Conservation (phyloP, 2,797 vertebrate genomes). For the Cyclura pinguis region DNA sequence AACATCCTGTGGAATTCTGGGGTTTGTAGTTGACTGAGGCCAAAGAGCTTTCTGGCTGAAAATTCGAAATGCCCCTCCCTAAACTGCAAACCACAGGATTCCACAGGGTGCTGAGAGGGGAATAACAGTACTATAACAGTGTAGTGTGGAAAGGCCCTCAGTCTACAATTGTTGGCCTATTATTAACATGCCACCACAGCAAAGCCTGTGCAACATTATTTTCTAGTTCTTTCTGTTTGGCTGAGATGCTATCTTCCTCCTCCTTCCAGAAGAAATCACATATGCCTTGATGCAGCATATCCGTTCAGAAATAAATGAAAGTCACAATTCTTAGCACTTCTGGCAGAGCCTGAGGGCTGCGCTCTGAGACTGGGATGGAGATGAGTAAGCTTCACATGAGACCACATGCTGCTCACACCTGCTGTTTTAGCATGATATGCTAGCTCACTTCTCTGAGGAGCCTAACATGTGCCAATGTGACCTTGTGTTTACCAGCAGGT, state of each 20-base stretch:
- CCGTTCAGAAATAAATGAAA: background rate
- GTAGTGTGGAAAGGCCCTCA: no score
- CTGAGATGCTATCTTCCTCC: background rate
- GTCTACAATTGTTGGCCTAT: background rate
- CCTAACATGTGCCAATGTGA: slow-evolving; percentile 5
- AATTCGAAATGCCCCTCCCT: no score
- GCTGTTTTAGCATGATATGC: background rate
- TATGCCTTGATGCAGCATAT: background rate
- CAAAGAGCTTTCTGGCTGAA: no score
- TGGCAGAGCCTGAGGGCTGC: background rate
- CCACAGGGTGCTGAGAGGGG: no score
- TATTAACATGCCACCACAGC: background rate
- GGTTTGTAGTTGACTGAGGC: no score
- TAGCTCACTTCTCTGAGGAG: background rate
- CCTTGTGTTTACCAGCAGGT: slow-evolving; percentile 8
- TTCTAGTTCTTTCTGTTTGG: background rate
- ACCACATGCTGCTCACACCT: slow-evolving; percentile 1
- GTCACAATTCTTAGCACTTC: background rate
- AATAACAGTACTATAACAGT: no score
- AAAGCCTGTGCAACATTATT: background rate
- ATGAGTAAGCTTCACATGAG: background rate
- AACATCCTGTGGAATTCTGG: no score
- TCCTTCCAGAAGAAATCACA: background rate
- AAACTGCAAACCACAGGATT: no score
- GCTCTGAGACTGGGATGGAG: background rate